These are phyloP conservation scores for Diceros bicornis DNA, from an alignment of 2,797 vertebrate species.

Conservation along the genomic window DNA sequence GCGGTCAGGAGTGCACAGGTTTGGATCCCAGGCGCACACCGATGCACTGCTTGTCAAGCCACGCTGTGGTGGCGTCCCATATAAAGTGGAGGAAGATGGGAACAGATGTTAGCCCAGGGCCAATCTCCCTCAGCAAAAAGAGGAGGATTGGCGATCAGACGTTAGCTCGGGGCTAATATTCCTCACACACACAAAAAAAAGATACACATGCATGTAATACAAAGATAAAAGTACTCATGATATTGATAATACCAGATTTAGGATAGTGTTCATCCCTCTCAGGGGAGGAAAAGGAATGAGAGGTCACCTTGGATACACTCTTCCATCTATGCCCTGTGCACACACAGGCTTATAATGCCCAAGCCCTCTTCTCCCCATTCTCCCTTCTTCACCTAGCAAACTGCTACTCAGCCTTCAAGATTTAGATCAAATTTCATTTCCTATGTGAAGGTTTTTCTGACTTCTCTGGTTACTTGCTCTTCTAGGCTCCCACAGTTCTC, in stretches of 20 bases:
- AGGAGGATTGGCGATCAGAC: too few species aligned
- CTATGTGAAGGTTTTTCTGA: background rate
- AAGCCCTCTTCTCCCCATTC: background rate
- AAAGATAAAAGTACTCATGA: slow-evolving; percentile 22
- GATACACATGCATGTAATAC: background rate
- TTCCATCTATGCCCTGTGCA: background rate
- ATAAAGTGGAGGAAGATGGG: too few species aligned
- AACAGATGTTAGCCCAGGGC: too few species aligned
- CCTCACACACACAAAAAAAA: too few species aligned
- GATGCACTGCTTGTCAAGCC: too few species aligned
- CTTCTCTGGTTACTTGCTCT: background rate
- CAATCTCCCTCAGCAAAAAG: too few species aligned
- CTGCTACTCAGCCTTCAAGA: background rate
- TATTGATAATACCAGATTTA: background rate
- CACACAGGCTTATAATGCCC: background rate
- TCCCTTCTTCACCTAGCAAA: background rate
- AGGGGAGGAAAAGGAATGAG: background rate
- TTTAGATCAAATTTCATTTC: background rate
- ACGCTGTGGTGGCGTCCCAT: too few species aligned
- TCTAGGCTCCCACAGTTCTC: background rate
- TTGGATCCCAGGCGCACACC: too few species aligned
- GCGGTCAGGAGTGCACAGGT: too few species aligned
- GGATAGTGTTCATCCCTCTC: background rate
- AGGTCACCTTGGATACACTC: background rate
- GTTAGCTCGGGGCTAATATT: too few species aligned